phyloP scores from a whole-genome alignment of 2,888 invertebrate species.

The Aphidoletes aphidimyza region DNA sequence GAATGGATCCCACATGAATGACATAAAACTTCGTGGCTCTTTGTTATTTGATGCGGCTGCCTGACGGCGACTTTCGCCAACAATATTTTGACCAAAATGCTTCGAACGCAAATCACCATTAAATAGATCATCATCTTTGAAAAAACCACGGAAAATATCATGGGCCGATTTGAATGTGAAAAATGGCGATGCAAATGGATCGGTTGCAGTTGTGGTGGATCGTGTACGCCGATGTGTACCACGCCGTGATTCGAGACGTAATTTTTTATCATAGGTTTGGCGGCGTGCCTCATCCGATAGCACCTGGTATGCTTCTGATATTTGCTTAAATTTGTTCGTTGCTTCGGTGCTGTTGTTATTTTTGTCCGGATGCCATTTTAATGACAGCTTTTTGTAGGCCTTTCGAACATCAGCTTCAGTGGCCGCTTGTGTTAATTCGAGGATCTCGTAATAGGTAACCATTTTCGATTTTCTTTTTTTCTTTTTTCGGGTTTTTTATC shows the following conservation, averaged over 20 bases:
- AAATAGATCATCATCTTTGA: conserved; percentile 15
- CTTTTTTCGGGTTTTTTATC: neutral
- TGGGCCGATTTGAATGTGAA: conserved; percentile 24
- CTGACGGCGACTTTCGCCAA: conserved; percentile 38
- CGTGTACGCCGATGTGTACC: neutral
- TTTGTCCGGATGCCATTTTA: conserved; percentile 32
- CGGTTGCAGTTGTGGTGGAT: neutral
- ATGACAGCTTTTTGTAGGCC: neutral
- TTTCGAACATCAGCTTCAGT: neutral
- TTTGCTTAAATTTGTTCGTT: conserved; percentile 32
- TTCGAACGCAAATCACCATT: neutral
- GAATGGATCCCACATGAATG: conserved; percentile 43
- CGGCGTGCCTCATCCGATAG: conserved; percentile 7
- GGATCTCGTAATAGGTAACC: neutral
- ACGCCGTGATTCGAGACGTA: neutral
- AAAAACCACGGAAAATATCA: neutral
- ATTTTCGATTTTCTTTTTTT: neutral
- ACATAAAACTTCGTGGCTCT: conserved; percentile 45
- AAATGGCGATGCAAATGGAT: conserved; percentile 50
- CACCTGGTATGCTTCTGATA: conserved; percentile 27
- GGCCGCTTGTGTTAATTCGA: neutral
- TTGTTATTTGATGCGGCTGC: conserved; percentile 35
- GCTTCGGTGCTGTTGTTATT: conserved; percentile 46
- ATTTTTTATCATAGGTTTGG: conserved; percentile 43
- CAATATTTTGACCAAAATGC: conserved; percentile 19